Evolutionary conservation across 2,113 vertebrate species (phyloP).

Genomic region (Caloenas nicobarica): DNA sequence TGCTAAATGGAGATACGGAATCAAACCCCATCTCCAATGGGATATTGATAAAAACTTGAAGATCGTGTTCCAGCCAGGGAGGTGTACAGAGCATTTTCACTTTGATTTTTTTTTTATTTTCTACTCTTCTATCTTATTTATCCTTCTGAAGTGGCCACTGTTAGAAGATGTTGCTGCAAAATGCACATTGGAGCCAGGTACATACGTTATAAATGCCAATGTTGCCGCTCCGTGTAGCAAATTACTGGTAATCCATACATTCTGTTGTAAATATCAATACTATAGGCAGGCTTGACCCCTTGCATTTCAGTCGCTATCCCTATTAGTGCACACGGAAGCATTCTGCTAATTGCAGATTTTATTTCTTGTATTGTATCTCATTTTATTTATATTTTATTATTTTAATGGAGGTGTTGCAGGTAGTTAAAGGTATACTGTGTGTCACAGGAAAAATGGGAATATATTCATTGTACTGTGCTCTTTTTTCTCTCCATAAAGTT

Average conservation of each 20-base stretch:
- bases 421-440: not conserved
- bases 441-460: not conserved
- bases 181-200: fast-evolving
- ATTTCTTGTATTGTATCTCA: not conserved
- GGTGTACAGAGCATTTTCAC: not conserved
- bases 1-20: too few species aligned
- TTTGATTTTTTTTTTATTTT: too few species aligned
- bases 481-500: not conserved
- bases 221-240: fast-evolving
- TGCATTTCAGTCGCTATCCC: not conserved
- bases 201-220: too few species aligned
- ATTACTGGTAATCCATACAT: fast-evolving
- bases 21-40: too few species aligned
- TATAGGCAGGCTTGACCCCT: not conserved
- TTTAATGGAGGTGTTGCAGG: not conserved
- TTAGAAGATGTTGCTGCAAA: not conserved
- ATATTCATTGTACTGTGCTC: fast-evolving
- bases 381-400: not conserved
- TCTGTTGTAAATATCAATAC: not conserved
- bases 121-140: not conserved
- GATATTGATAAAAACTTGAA: not conserved
- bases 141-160: not conserved
- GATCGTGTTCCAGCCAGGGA: not conserved
- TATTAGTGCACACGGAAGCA: not conserved
- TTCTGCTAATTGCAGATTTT: not conserved